Percentiles rank a stretch among this genome's conserved stretches.
Evolutionary conservation across 1,140 invertebrate genomes (phyloP).

Genomic region (Diploscapter pachys): DNA sequence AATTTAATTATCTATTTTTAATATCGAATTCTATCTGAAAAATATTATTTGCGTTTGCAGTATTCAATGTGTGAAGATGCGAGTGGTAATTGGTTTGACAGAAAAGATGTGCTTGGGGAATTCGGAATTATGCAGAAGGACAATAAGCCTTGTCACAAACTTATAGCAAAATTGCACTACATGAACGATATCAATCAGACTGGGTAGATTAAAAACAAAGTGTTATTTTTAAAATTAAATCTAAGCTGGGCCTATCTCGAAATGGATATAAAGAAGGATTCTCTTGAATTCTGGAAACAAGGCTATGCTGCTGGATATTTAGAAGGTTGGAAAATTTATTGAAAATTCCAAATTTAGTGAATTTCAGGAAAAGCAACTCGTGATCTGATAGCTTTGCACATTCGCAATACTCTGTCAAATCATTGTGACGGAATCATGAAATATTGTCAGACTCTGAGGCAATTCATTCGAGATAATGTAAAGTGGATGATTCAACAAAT

Average conservation of each 20-base stretch:
- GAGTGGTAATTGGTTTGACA: too few relatives aligned
- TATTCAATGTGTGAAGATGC: too few relatives aligned
- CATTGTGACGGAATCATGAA: conserved; percentile 69
- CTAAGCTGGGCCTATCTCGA: conserved; percentile 74
- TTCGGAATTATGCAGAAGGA: too few relatives aligned
- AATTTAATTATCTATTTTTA: too few relatives aligned
- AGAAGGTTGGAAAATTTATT: conserved; percentile 66
- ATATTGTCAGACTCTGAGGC: conserved; percentile 70
- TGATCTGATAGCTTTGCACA: conserved; percentile 76
- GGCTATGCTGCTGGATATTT: conserved; percentile 83
- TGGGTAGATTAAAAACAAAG: too few relatives aligned
- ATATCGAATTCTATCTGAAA: too few relatives aligned
- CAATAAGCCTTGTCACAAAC: too few relatives aligned
- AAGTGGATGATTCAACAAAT: conserved; percentile 68
- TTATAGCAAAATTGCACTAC: too few relatives aligned
- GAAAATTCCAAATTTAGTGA: neutral
- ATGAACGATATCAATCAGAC: too few relatives aligned
- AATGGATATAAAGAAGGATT: conserved; percentile 68
- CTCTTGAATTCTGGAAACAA: conserved; percentile 70
- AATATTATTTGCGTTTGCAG: too few relatives aligned
- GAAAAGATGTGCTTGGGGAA: too few relatives aligned
- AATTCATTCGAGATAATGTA: conserved; percentile 69
- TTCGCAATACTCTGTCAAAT: conserved; percentile 72
- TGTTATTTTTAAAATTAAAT: too few relatives aligned
- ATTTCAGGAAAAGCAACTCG: conserved; percentile 68